phyloP scores from a whole-genome alignment of 2,113 vertebrate species.

The Deroptyus accipitrinus region DNA sequence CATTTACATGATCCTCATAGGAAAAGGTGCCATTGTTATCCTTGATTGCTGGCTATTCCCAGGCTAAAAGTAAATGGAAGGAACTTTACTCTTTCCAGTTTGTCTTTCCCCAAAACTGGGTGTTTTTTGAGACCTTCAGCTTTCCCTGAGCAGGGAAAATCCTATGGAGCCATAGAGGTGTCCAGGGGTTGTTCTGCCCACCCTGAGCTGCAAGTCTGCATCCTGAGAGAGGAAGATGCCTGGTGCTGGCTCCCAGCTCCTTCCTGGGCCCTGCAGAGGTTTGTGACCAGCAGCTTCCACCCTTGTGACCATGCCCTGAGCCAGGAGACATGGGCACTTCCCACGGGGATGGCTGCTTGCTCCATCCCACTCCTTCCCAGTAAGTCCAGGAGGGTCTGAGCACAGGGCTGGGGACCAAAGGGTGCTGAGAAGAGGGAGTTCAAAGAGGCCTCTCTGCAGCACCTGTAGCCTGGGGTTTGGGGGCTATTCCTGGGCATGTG shows the following conservation, averaged over 20 bases:
- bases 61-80: neutral
- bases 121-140: neutral
- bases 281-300: neutral
- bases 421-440: neutral
- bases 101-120: neutral
- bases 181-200: neutral
- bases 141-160: neutral
- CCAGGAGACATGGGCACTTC: neutral
- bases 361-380: too few species aligned
- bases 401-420: neutral
- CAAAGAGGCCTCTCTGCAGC: neutral
- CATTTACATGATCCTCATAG: accelerated
- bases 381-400: neutral
- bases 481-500: neutral
- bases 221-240: neutral
- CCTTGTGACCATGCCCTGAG: too few species aligned
- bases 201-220: neutral
- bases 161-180: neutral
- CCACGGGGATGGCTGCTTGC: neutral
- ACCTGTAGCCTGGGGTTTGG: neutral
- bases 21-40: neutral
- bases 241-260: neutral
- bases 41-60: neutral
- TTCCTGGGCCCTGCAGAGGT: neutral
- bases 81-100: neutral